These are phyloP conservation scores for Anableps anableps DNA, from an alignment of 2,797 vertebrate genomes.

Conservation along the genomic window DNA sequence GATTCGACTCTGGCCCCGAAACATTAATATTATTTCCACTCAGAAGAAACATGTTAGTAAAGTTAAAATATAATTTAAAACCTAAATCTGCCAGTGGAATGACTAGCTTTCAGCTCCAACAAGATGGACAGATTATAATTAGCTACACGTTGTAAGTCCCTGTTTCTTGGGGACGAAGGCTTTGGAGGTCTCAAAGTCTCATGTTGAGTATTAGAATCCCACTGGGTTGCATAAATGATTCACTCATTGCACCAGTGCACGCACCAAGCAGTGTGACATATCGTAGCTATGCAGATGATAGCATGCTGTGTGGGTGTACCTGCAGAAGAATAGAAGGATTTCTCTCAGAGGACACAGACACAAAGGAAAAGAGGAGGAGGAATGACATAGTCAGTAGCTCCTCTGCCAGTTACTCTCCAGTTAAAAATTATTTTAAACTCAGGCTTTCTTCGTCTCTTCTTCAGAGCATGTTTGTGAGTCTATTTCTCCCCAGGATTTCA, in stretches of 20 bases:
- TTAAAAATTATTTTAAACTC: conserved; percentile 41
- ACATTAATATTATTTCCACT: background rate
- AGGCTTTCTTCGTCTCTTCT: background rate
- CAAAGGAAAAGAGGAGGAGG: conserved; percentile 48
- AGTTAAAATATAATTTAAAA: background rate
- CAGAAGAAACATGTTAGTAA: background rate
- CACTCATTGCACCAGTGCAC: conserved; percentile 44
- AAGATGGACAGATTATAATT: background rate
- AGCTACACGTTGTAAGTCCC: conserved; percentile 6
- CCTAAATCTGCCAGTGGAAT: background rate
- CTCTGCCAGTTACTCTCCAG: conserved; percentile 51
- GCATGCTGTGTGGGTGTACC: conserved; percentile 55
- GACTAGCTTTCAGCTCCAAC: background rate
- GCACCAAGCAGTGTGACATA: conserved; percentile 22
- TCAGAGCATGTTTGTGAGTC: too few species aligned
- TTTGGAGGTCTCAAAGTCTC: conserved; percentile 34
- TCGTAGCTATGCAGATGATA: conserved; percentile 53
- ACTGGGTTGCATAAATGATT: conserved; percentile 51
- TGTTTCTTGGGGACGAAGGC: background rate
- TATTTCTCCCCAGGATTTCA: background rate
- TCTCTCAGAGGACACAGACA: conserved; percentile 55
- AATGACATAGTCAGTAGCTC: conserved; percentile 44
- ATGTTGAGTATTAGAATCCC: conserved; percentile 36
- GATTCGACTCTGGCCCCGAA: background rate
- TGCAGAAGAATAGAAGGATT: conserved; percentile 54